Evolutionary conservation across 2,113 vertebrate genomes (phyloP).

Genomic region (Danionella cerebrum): DNA sequence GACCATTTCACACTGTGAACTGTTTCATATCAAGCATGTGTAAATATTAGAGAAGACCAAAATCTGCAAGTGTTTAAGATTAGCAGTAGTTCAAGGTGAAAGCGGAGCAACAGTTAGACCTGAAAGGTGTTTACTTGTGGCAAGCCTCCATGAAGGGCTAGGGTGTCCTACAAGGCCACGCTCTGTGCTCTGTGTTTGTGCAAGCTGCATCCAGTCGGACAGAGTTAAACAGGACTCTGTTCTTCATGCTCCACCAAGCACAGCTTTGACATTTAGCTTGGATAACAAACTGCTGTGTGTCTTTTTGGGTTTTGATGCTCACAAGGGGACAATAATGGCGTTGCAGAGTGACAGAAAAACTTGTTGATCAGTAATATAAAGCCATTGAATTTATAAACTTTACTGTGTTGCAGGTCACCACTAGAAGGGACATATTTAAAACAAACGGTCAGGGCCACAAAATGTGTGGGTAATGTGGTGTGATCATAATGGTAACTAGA

Average conservation of each 20-base stretch:
- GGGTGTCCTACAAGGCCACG: conserved; percentile 53
- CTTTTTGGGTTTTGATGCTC: conserved; percentile 20
- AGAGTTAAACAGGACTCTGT: conserved; percentile 56
- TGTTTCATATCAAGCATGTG: conserved; percentile 32
- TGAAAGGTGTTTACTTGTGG: conserved; percentile 56
- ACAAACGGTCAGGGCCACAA: no score
- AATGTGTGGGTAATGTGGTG: no score
- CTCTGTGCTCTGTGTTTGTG: conserved; percentile 65
- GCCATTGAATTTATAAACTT: no score
- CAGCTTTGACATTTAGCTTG: conserved; percentile 53
- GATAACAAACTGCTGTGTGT: conserved; percentile 28
- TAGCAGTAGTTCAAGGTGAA: conserved; percentile 41
- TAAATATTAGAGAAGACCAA: conserved; percentile 46
- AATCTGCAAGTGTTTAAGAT: conserved; percentile 36
- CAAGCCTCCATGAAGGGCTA: conserved; percentile 17
- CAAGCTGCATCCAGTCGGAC: conserved; percentile 62
- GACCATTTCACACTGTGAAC: conserved; percentile 33
- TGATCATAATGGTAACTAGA: no score
- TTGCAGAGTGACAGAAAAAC: background rate
- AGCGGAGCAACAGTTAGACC: conserved; percentile 46
- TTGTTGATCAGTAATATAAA: background rate
- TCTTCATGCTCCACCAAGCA: conserved; percentile 52
- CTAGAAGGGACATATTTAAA: no score
- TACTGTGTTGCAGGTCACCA: no score
- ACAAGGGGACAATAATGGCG: background rate